These are phyloP conservation scores for Netelia fuscicornis DNA, from an alignment of 2,888 invertebrate species.

Conservation along the genomic window DNA sequence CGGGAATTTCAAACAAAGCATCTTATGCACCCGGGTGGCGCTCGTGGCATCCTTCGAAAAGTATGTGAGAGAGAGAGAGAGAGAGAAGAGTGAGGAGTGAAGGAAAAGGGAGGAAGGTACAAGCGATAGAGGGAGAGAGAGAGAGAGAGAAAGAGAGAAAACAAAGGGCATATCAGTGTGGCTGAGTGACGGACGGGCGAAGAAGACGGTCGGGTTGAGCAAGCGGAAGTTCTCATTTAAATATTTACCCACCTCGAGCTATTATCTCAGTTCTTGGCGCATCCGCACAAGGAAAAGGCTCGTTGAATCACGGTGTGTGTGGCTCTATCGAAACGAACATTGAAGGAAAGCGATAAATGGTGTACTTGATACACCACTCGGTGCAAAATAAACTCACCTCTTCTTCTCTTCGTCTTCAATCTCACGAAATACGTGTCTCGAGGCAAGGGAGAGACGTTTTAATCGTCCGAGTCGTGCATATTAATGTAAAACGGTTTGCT, in stretches of 20 bases:
- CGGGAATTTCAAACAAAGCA: slow-evolving; percentile 62
- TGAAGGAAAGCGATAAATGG: slow-evolving; percentile 2
- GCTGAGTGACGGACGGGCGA: slow-evolving; percentile 69
- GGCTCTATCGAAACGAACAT: slow-evolving; percentile 37
- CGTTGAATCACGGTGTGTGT: not conserved
- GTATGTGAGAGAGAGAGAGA: not conserved
- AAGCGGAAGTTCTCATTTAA: slow-evolving; percentile 70
- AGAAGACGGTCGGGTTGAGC: slow-evolving; percentile 41
- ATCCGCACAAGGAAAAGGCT: slow-evolving; percentile 24
- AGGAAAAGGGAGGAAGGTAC: not conserved
- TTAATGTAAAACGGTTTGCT: too few species aligned
- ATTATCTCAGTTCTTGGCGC: slow-evolving; percentile 56
- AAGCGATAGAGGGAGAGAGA: not conserved
- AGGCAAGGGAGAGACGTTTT: too few species aligned
- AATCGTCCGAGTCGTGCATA: too few species aligned
- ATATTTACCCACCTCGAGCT: slow-evolving; percentile 70
- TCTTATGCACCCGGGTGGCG: slow-evolving; percentile 42
- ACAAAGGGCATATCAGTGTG: slow-evolving; percentile 69
- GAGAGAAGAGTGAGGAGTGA: not conserved
- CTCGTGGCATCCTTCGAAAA: slow-evolving; percentile 14
- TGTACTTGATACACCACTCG: not conserved
- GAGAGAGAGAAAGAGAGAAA: slow-evolving; percentile 15
- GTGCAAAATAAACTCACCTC: not conserved
- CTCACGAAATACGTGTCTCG: too few species aligned
- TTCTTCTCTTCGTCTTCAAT: too few species aligned